Conservation (phyloP, 1,140 invertebrate genomes). For the Pectinophora gossypiella region DNA sequence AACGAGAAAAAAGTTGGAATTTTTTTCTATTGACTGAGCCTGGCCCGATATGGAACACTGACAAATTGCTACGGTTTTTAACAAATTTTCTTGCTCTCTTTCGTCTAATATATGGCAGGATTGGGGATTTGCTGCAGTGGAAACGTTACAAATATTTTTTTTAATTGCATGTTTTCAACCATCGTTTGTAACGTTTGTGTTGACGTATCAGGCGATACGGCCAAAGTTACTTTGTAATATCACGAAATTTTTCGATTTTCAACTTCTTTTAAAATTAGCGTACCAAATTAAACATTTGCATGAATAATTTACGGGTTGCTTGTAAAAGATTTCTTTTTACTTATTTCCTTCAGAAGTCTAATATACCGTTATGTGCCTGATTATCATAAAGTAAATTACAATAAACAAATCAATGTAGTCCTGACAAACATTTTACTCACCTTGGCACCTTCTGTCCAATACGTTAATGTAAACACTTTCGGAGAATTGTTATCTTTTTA, state of each 20-base stretch:
- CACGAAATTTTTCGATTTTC: neutral
- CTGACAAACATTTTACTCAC: conserved; percentile 23
- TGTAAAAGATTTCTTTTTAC: neutral
- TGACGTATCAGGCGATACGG: conserved; percentile 43
- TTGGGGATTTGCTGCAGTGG: conserved; percentile 23
- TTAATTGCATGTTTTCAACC: conserved; percentile 46
- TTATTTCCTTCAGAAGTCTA: neutral
- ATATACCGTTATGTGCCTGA: conserved; percentile 4
- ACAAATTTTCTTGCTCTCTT: conserved; percentile 30
- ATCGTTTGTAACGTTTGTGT: conserved; percentile 33
- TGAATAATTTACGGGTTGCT: neutral
- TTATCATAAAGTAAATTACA: conserved; percentile 21
- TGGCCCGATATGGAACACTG: conserved; percentile 53
- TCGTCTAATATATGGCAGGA: conserved; percentile 25
- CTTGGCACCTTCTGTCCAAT: conserved; percentile 23
- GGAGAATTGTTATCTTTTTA: conserved; percentile 63
- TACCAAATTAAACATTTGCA: neutral
- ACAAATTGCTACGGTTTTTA: conserved; percentile 61
- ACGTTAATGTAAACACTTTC: conserved; percentile 39
- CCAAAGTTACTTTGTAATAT: neutral
- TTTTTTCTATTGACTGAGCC: conserved; percentile 65
- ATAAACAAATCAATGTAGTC: conserved; percentile 21
- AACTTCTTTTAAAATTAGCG: conserved; percentile 2
- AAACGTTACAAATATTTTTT: conserved; percentile 44
- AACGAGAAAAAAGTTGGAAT: conserved; percentile 53